These are phyloP conservation scores for Vipera ursinii DNA, from an alignment of 2,797 vertebrate species.

Conservation along the genomic window DNA sequence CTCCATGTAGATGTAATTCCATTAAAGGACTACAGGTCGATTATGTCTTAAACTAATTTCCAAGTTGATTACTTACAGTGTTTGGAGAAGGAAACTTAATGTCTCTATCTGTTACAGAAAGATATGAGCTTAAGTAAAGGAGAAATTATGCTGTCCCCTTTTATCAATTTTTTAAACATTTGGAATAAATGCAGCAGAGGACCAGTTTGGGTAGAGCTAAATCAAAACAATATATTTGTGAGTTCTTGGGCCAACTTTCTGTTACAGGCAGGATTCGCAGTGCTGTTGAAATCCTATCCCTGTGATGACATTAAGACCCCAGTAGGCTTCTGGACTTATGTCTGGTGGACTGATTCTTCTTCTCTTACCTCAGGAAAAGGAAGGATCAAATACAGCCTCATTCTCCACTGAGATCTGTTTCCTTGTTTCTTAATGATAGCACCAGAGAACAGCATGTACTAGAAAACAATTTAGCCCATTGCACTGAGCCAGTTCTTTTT, in stretches of 20 bases:
- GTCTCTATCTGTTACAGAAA: not conserved
- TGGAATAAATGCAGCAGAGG: not conserved
- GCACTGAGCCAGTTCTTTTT: not conserved
- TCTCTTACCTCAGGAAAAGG: not conserved
- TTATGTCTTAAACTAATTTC: not conserved
- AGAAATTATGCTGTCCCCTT: not conserved
- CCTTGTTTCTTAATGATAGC: slow-evolving; percentile 27
- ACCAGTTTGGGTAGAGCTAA: not conserved
- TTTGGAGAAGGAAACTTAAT: not conserved
- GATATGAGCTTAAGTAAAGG: not conserved
- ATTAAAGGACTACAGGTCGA: not conserved
- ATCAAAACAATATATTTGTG: not conserved
- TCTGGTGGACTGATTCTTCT: not conserved
- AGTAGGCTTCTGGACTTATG: not conserved
- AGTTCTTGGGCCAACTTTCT: not conserved
- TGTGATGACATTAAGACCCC: not conserved
- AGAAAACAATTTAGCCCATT: not conserved
- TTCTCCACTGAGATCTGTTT: slow-evolving; percentile 50
- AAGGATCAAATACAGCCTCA: slow-evolving; percentile 45
- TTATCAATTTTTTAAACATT: not conserved
- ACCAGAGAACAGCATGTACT: slow-evolving; percentile 11
- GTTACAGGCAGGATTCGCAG: not conserved
- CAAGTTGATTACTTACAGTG: not conserved
- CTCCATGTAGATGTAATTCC: not conserved
- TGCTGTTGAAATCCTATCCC: not conserved